Percentiles rank a stretch among this genome's conserved stretches.
Conservation (phyloP, 2,888 invertebrate genomes). For the Steinernema hermaphroditum region DNA sequence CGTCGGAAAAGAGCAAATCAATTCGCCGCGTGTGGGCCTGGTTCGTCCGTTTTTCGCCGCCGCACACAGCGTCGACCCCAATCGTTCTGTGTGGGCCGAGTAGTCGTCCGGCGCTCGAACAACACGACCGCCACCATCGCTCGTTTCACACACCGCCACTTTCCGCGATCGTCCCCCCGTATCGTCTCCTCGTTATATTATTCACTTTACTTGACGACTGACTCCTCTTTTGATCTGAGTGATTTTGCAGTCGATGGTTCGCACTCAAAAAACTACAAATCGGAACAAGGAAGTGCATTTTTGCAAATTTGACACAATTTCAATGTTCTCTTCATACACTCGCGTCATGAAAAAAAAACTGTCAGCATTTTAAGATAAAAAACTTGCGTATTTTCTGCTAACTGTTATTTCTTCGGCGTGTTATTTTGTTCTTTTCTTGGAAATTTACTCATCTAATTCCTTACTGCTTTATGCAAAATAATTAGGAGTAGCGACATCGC, state of each 20-base stretch:
- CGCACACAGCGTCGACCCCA: slow-evolving; percentile 24
- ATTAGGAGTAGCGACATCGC: no score
- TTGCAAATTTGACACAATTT: slow-evolving; percentile 19
- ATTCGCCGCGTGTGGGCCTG: slow-evolving; percentile 30
- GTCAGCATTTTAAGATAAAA: background rate
- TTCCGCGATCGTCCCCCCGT: slow-evolving; percentile 26
- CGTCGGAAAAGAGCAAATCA: slow-evolving; percentile 29
- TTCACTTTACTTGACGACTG: slow-evolving; percentile 1
- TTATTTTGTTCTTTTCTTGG: background rate
- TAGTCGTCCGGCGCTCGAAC: background rate
- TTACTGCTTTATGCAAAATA: no score
- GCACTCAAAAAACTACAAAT: background rate
- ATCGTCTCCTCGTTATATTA: slow-evolving; percentile 24
- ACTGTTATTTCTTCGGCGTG: background rate
- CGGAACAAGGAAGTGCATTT: slow-evolving; percentile 9
- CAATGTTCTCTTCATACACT: background rate
- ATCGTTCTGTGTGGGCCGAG: slow-evolving; percentile 30
- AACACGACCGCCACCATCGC: background rate
- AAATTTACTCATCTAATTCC: no score
- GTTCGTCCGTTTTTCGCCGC: slow-evolving; percentile 22
- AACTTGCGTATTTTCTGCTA: background rate
- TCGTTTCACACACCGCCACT: slow-evolving; percentile 5
- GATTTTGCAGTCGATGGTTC: background rate
- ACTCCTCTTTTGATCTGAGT: background rate
- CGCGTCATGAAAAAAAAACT: background rate